Evolutionary conservation across 2,113 vertebrate genomes (phyloP), one percentile per base, ranked within the genome.

Genomic region (Callorhinus ursinus): DNA sequence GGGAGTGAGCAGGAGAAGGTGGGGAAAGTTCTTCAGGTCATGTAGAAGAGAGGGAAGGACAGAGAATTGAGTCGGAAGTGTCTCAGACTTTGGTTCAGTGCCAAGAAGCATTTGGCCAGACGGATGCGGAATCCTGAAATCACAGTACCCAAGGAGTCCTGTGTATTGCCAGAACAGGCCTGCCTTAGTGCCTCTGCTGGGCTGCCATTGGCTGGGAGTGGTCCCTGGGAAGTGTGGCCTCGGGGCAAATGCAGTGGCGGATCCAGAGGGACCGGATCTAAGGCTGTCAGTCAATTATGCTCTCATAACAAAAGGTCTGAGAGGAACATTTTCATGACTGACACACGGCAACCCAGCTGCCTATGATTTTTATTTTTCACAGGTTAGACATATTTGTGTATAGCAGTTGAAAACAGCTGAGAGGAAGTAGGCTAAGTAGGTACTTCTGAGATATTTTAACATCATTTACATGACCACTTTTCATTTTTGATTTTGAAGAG

Each of bases 401-500:
- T 93, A 67, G 87, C 12, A 72, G 22, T 33, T 87, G 46, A 93
- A 93, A 94, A 53, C 6, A 86, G 24, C 42, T 87, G 24, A 92
- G 9, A 76, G 42, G 42, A 80, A 72, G 33, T 22, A 81, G 26
- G 33, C n/a, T 67, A 53, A 55, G 36, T 61, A 59, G 42, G n/a
- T 49, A 63, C 61, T 86, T 81, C 59, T 77, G 83, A 46, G 12
- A 26, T 61, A 69, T 83, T 93, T 95, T 46, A 92, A 80, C 24
- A 79, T 86, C 36, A 72, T 74, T 90, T 16, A 22, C 31, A 71
- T 63, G 24, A 71, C 4, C 31, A 55, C 22, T 53, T 91, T 82
- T 39, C 63, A 26, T 76, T 97, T 91, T 89, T 90, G 46, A 61
- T 65, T 97, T 87, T 76, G 94, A 93, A 87, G 49, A 65, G 36